Conservation (phyloP, 2,888 invertebrate species). For the Dolichomitus sp. region DNA sequence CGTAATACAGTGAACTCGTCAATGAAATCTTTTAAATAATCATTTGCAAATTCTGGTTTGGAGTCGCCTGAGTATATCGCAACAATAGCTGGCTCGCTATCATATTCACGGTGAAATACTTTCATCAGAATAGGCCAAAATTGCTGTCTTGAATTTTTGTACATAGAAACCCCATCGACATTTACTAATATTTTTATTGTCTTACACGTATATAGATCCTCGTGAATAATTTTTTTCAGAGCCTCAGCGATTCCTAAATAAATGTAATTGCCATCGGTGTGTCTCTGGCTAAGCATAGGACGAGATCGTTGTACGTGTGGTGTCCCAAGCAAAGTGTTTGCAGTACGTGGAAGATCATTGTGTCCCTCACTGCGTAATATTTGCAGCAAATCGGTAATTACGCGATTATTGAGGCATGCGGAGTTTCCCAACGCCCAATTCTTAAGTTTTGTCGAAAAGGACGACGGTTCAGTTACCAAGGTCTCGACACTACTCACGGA, state of each 20-base stretch:
- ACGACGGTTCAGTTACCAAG: background rate
- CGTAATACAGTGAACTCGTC: background rate
- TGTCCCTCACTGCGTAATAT: slow-evolving; percentile 17
- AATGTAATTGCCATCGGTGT: background rate
- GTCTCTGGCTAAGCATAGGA: slow-evolving; percentile 5
- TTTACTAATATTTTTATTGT: background rate
- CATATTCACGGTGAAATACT: background rate
- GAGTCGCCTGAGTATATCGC: too few species aligned
- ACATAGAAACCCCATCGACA: too few species aligned
- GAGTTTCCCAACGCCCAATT: slow-evolving; percentile 7
- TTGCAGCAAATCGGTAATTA: background rate
- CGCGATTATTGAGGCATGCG: background rate
- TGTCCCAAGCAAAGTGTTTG: background rate
- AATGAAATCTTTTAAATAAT: background rate
- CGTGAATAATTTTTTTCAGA: background rate
- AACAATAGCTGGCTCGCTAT: background rate
- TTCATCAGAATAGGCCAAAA: background rate
- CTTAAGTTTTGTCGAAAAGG: background rate
- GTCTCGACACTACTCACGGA: too few species aligned
- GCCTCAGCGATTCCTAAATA: slow-evolving; percentile 4
- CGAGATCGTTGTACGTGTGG: background rate
- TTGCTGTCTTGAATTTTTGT: too few species aligned
- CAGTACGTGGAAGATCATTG: background rate
- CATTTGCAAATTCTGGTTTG: slow-evolving; percentile 4
- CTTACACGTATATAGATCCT: background rate